These are phyloP conservation scores for Paramisgurnus dabryanus DNA, from an alignment of 2,113 vertebrate species.

Conservation along the genomic window DNA sequence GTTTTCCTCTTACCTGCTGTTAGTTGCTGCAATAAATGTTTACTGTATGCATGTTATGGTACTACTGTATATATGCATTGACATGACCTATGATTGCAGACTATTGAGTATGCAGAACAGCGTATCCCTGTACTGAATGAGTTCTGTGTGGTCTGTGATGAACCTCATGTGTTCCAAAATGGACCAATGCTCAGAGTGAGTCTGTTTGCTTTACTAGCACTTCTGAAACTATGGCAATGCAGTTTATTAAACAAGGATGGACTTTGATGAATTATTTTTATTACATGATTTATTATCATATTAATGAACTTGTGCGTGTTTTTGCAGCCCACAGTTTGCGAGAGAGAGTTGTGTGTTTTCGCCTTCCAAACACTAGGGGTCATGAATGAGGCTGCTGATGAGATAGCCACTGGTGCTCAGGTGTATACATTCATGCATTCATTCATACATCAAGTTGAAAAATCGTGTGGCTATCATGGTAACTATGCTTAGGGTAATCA, in stretches of 20 bases:
- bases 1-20: no score
- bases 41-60: neutral
- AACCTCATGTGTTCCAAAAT: constrained; percentile 90
- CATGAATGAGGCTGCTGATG: constrained; percentile 91
- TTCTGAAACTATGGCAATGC: neutral
- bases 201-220: constrained; percentile 4
- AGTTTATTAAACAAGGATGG: no score
- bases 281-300: no score
- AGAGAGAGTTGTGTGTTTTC: constrained; percentile 89
- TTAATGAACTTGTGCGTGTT: neutral
- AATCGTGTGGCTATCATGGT: no score
- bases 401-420: constrained; percentile 93
- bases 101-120: constrained; percentile 88
- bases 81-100: constrained; percentile 67
- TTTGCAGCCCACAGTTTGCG: constrained; percentile 86
- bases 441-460: neutral
- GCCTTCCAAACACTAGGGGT: constrained; percentile 92
- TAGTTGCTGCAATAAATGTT: no score
- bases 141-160: constrained; percentile 91
- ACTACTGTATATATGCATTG: neutral
- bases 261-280: no score
- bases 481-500: no score
- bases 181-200: constrained; percentile 91
- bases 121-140: constrained; percentile 88
- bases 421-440: constrained; percentile 64